phyloP scores from a whole-genome alignment of 2,797 vertebrate species.

The Hydrocynus forskahlii region DNA sequence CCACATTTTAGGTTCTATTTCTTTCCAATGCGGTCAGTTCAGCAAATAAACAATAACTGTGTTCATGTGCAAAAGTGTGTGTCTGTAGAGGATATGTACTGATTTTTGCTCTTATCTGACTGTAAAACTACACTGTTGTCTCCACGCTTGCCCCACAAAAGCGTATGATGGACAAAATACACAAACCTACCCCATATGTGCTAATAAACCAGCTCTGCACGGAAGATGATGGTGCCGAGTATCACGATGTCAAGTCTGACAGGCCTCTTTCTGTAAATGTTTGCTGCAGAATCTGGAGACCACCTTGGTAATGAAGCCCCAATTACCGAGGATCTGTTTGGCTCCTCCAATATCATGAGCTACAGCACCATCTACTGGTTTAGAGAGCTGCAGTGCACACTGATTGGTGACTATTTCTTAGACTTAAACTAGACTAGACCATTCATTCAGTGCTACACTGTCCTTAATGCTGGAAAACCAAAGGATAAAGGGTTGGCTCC shows the following conservation, averaged over 20 bases:
- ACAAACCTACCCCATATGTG: no score
- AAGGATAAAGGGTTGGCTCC: background rate
- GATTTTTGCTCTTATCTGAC: no score
- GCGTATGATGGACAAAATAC: no score
- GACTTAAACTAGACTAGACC: background rate
- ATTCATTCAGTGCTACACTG: background rate
- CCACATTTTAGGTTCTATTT: no score
- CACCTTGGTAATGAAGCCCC: background rate
- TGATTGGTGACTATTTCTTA: no score
- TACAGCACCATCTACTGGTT: conserved; percentile 27
- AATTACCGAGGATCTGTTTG: background rate
- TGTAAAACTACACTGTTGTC: no score
- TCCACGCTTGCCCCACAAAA: no score
- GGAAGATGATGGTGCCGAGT: background rate
- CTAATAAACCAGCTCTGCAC: background rate
- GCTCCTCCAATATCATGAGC: background rate
- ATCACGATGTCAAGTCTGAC: background rate
- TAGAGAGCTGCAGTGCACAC: background rate
- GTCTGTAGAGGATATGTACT: no score
- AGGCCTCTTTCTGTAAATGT: background rate
- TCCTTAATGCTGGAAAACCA: background rate
- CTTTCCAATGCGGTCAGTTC: no score
- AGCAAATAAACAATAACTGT: no score
- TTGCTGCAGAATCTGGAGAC: background rate
- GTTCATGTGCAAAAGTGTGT: no score